Percentiles rank a stretch among this genome's conserved stretches.
phyloP scores from a whole-genome alignment of 2,888 invertebrate genomes.

The Trachelus stipa region DNA sequence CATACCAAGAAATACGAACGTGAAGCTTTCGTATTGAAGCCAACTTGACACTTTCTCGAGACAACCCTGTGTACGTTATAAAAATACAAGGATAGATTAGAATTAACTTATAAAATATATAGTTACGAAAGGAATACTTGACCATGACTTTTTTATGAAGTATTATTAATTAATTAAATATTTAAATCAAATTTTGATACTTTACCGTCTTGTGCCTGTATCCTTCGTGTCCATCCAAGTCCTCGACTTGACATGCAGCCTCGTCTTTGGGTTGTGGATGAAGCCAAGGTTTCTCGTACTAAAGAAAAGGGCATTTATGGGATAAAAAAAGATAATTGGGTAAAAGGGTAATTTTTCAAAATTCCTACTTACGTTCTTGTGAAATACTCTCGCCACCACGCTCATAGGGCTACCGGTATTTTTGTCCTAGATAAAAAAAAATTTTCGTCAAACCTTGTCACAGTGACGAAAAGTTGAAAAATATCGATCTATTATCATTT shows the following conservation, averaged over 20 bases:
- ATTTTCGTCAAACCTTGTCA: too few relatives aligned
- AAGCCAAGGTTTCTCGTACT: slow-evolving; percentile 62
- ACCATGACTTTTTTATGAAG: too few relatives aligned
- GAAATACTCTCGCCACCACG: slow-evolving; percentile 61
- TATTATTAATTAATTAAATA: background rate
- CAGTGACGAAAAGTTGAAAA: background rate
- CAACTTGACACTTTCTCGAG: slow-evolving; percentile 63
- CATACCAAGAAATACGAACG: slow-evolving; percentile 66
- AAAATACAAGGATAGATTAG: background rate
- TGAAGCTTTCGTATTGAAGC: slow-evolving; percentile 65
- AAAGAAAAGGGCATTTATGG: slow-evolving; percentile 19
- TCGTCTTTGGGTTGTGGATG: slow-evolving; percentile 58
- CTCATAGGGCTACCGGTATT: slow-evolving; percentile 65
- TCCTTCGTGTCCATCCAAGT: slow-evolving; percentile 50
- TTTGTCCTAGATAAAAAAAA: slow-evolving; percentile 43
- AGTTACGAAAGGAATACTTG: background rate
- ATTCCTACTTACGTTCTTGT: slow-evolving; percentile 56
- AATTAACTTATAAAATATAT: background rate
- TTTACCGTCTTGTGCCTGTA: slow-evolving; percentile 60
- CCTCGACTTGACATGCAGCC: slow-evolving; percentile 52
- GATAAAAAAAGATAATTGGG: too few relatives aligned
- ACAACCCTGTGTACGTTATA: slow-evolving; percentile 63
- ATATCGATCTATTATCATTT: accelerated
- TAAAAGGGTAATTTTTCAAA: too few relatives aligned
- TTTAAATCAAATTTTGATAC: background rate